phyloP scores from a whole-genome alignment of 1,140 invertebrate species.

The Diorhabda carinulata region DNA sequence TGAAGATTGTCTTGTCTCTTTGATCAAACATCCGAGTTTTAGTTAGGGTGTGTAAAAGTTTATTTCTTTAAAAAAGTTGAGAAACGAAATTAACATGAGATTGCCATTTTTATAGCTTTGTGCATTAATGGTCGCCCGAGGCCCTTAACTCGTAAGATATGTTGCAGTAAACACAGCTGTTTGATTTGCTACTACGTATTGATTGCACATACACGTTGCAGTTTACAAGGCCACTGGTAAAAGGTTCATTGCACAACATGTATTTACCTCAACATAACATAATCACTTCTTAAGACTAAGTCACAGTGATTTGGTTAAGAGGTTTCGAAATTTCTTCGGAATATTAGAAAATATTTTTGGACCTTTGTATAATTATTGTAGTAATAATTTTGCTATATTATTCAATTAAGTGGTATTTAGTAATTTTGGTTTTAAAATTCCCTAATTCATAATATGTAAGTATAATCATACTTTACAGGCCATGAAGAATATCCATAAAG shows the following conservation, averaged over 20 bases:
- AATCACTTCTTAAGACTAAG: not conserved
- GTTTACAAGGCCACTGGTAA: constrained; percentile 37
- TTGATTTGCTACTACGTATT: constrained; percentile 31
- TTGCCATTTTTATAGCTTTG: not conserved
- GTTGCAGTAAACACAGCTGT: constrained; percentile 34
- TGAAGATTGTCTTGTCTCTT: not conserved
- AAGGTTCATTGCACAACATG: constrained; percentile 32
- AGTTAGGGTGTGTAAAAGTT: not conserved
- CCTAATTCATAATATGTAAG: not conserved
- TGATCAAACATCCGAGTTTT: not conserved
- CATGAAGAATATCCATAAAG: constrained; percentile 25
- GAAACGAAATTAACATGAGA: not conserved
- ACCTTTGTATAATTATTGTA: constrained; percentile 1
- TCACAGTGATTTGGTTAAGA: not conserved
- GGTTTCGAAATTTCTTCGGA: not conserved
- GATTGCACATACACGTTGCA: constrained; percentile 34
- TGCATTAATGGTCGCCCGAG: constrained; percentile 19
- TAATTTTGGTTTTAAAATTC: not conserved
- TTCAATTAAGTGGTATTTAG: not conserved
- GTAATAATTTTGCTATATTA: not conserved
- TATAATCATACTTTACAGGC: constrained; percentile 27
- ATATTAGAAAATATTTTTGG: not conserved
- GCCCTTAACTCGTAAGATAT: constrained; percentile 26
- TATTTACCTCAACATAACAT: constrained; percentile 23
- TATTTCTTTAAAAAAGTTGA: not conserved